Base-by-base conservation (phyloP, 1,140 invertebrate species). In the Scylla paramamosain region DNA sequence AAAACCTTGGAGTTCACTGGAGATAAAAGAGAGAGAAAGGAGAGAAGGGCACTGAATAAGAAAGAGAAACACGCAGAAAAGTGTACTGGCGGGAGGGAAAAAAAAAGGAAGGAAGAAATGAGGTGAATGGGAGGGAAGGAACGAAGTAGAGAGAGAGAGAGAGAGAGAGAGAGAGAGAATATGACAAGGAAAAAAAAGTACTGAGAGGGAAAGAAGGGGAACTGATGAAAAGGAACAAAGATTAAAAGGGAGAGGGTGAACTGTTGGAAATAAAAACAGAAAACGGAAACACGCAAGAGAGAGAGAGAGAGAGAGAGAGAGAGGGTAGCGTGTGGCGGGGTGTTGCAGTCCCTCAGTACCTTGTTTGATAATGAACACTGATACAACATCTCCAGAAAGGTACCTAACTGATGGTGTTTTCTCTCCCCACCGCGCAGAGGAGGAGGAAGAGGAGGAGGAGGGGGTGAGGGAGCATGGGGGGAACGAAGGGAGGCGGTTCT, bases 301-400 rank as follows among this genome's bases (percentile, higher is more conserved):
- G 31, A 32, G 87, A 88, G 87, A 39, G 31, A 39, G 87, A 59
- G 46, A 59, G 46, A 28, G 90, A 28, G 20, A 31, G 52, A 31
- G 52, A 4, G 46, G 46, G 31, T n/a, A 59, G 7, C 20, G 31
- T 45, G 87, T 45, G 88, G 20, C 45, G 31, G 45, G 45, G 45
- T 28, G 39, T 29, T 90, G 88, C 28, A 52, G 48, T 31, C 32
- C 12, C 39, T 48, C n/a, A 90, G 88, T 28, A 52, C n/a, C 87
- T 25, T 89, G 87, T 89, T 39, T 89, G 39, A 32, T 91, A 48
- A 59, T 91, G 89, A 59, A 14, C 89, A 28, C 20, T 29, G 46
- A 91, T 28, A 91, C 46, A 91, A 91, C 89, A 91, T 4, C 48
- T 12, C 12, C 14, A 39, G 89, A 29, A 77, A 77, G 67, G 20